Conservation (phyloP, 2,113 vertebrate species). For the Puntigrus tetrazona region DNA sequence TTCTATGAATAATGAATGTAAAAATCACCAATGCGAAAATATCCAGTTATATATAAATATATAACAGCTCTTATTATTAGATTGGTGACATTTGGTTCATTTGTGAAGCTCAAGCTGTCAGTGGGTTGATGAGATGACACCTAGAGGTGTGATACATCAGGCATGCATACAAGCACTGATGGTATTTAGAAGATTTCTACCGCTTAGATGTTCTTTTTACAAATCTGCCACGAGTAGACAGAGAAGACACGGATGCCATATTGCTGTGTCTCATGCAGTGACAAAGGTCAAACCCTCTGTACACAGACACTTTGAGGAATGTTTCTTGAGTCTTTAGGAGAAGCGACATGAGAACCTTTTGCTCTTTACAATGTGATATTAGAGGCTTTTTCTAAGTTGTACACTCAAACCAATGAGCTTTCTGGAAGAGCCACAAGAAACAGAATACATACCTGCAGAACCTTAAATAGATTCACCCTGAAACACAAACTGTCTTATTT, state of each 20-base stretch:
- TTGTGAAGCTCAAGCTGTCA: background rate
- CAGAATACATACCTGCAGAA: background rate
- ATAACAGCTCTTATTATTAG: background rate
- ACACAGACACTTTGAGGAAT: background rate
- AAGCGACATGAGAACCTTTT: constrained; percentile 3
- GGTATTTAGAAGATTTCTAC: background rate
- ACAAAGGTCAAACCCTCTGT: constrained; percentile 14
- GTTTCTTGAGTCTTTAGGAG: background rate
- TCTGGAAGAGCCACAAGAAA: background rate
- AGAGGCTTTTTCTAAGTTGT: too few species aligned
- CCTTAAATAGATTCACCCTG: background rate
- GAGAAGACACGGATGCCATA: background rate
- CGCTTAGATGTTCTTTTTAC: constrained; percentile 3
- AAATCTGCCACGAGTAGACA: constrained; percentile 1
- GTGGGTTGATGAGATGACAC: background rate
- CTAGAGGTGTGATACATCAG: background rate
- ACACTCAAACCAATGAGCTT: background rate
- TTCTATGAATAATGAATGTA: background rate
- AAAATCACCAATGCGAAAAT: background rate
- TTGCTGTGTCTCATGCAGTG: background rate
- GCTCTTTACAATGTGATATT: constrained; percentile 8
- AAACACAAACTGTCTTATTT: too few species aligned
- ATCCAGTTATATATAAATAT: too few species aligned
- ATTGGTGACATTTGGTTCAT: background rate
- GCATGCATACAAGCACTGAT: constrained; percentile 9